Conservation (phyloP, 2,113 vertebrate genomes). For the Notiomystis cincta region DNA sequence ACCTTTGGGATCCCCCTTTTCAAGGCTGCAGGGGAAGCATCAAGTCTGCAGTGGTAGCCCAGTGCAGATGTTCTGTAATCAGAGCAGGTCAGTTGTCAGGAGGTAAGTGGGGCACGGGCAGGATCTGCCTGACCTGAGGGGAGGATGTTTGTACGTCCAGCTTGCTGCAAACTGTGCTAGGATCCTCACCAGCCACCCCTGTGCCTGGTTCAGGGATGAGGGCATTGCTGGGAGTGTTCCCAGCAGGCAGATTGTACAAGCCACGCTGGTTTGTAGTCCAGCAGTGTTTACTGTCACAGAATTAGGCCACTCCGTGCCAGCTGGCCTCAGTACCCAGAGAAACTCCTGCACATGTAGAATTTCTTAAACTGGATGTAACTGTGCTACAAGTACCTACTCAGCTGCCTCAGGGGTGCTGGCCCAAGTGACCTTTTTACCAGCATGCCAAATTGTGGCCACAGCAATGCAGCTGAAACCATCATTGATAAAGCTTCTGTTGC, state of each 20-base stretch:
- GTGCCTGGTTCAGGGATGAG: not conserved
- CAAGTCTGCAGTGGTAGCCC: too few relatives aligned
- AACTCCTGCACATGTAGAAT: not conserved
- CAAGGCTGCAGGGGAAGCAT: not conserved
- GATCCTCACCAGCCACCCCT: not conserved
- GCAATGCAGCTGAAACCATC: not conserved
- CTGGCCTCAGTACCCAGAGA: not conserved
- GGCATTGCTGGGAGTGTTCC: not conserved
- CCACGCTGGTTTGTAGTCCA: not conserved
- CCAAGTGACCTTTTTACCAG: not conserved
- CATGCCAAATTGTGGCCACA: accelerated
- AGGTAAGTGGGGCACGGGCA: not conserved
- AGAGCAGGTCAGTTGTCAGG: not conserved
- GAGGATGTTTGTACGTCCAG: not conserved
- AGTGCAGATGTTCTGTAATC: not conserved
- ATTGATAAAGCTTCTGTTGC: not conserved
- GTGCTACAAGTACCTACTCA: not conserved
- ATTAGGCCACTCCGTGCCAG: not conserved
- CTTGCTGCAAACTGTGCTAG: not conserved
- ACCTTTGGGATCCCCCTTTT: not conserved
- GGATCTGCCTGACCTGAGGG: not conserved
- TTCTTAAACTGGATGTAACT: not conserved
- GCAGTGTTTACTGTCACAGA: not conserved
- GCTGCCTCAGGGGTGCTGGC: not conserved
- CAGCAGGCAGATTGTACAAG: not conserved